Base-by-base conservation (phyloP, 2,888 invertebrate species). In the Andrena chrysosceles region DNA sequence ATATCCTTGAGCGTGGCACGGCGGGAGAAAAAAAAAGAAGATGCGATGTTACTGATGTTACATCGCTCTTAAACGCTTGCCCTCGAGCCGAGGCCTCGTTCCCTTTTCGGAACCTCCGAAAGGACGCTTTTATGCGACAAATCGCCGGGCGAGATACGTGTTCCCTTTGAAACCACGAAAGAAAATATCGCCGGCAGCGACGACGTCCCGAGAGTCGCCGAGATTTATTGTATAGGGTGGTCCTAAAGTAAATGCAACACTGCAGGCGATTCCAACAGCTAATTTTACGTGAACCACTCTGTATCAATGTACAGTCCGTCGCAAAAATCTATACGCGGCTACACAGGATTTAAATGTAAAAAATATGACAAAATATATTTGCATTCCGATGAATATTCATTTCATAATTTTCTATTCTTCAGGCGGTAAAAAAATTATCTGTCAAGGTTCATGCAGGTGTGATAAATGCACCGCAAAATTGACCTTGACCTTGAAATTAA, bases 61-160 rank as follows among this genome's bases (percentile, higher is more conserved):
- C 63, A 16, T 16, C 54, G 77, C 66, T 77, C 60, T 70, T 77
- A 62, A 77, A 52, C 23, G 69, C 67, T 33, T 16, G 60, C 80
- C 80, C 70, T 77, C 77, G 33, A 59, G 77, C 70, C 26, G 77
- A 80, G 77, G 60, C 66, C 77, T 80, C 64, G 77, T 77, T 77
- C 80, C 60, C 60, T 71, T 69, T 79, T 70, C 64, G 26, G 48
- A 48, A 56, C 54, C 63, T 70, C 76, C 70, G 71, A 70, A 77
- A 76, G 68, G 78, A 63, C 42, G 66, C 56, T 77, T 77, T 77
- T 66, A 64, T 64, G 35, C 10, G 56, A 66, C 23, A 74, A 59
- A 77, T 77, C 63, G 73, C 64, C 74, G 49, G 49, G 0, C 56
- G 33, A 56, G 59, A 67, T 59, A 59, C 48, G 59, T 1, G 64